phyloP scores from a whole-genome alignment of 2,113 vertebrate genomes.

The Albula goreensis region DNA sequence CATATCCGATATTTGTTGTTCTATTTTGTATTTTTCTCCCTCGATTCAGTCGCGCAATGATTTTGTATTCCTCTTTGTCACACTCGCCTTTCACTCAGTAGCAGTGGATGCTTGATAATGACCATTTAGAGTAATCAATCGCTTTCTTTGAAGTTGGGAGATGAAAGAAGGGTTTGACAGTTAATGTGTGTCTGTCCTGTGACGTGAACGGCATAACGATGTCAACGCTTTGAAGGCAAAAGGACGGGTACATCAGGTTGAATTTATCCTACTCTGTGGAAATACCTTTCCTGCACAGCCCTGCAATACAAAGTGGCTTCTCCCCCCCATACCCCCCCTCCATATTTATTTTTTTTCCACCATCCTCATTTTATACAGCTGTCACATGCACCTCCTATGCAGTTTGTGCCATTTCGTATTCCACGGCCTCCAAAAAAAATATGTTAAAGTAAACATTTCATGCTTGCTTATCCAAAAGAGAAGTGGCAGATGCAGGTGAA shows the following conservation, averaged over 20 bases:
- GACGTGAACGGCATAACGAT: slow-evolving; percentile 72
- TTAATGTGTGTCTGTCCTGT: slow-evolving; percentile 69
- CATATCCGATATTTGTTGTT: not conserved
- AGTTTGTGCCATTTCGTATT: slow-evolving; percentile 65
- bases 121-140: slow-evolving; percentile 79
- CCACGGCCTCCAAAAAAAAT: slow-evolving; percentile 61
- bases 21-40: slow-evolving; percentile 43
- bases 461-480: slow-evolving; percentile 69
- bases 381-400: slow-evolving; percentile 66
- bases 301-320: slow-evolving; percentile 62
- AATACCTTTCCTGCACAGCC: slow-evolving; percentile 54
- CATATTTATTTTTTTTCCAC: slow-evolving; percentile 39
- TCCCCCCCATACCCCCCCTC: slow-evolving; percentile 16
- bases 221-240: slow-evolving; percentile 67
- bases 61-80: slow-evolving; percentile 61
- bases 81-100: slow-evolving; percentile 57
- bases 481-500: slow-evolving; percentile 71
- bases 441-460: slow-evolving; percentile 75
- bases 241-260: slow-evolving; percentile 57
- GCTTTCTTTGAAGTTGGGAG: slow-evolving; percentile 72
- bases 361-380: slow-evolving; percentile 63
- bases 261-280: slow-evolving; percentile 60
- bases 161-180: slow-evolving; percentile 77
- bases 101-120: slow-evolving; percentile 72
- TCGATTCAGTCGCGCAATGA: slow-evolving; percentile 51